A percentile compares a stretch with the other conserved stretches of the same genome.
phyloP scores from a whole-genome alignment of 2,888 invertebrate species.

The Suillia variegata region DNA sequence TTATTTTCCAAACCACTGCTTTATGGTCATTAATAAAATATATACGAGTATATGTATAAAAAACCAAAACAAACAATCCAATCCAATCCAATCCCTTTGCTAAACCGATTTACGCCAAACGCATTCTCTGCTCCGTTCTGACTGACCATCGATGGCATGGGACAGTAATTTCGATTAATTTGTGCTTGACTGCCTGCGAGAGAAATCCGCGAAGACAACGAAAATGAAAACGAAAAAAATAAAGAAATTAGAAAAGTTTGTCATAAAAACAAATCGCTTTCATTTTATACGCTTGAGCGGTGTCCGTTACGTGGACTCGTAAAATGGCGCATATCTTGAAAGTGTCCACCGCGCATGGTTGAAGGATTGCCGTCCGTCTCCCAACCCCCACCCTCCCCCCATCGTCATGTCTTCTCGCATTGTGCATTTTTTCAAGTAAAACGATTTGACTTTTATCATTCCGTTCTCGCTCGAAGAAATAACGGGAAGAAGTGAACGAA shows the following conservation, averaged over 20 bases:
- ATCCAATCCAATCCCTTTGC: slow-evolving; percentile 23
- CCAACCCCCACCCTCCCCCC: slow-evolving; percentile 6
- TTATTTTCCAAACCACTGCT: slow-evolving; percentile 31
- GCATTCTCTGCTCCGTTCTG: slow-evolving; percentile 18
- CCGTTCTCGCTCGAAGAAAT: neutral
- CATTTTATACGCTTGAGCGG: slow-evolving; percentile 16
- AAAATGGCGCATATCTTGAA: slow-evolving; percentile 34
- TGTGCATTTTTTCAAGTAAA: slow-evolving; percentile 2
- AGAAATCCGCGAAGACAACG: too few species aligned
- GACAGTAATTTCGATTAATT: slow-evolving; percentile 34
- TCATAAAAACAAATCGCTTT: slow-evolving; percentile 36
- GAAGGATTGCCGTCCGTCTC: too few species aligned
- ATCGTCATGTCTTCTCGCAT: neutral
- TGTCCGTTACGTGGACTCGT: slow-evolving; percentile 41
- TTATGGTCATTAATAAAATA: slow-evolving; percentile 33
- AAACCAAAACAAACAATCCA: too few species aligned
- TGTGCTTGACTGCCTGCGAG: slow-evolving; percentile 37
- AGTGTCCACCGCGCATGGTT: slow-evolving; percentile 27
- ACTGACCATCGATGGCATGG: too few species aligned
- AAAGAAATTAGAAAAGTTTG: slow-evolving; percentile 39
- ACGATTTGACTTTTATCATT: slow-evolving; percentile 16
- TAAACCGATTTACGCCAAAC: slow-evolving; percentile 13
- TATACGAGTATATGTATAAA: too few species aligned
- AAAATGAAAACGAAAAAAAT: too few species aligned
- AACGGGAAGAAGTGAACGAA: neutral